Evolutionary conservation across 1,140 invertebrate species (phyloP), one percentile per base, ranked within the genome.

Genomic region (Pentalonia nigronervosa): DNA sequence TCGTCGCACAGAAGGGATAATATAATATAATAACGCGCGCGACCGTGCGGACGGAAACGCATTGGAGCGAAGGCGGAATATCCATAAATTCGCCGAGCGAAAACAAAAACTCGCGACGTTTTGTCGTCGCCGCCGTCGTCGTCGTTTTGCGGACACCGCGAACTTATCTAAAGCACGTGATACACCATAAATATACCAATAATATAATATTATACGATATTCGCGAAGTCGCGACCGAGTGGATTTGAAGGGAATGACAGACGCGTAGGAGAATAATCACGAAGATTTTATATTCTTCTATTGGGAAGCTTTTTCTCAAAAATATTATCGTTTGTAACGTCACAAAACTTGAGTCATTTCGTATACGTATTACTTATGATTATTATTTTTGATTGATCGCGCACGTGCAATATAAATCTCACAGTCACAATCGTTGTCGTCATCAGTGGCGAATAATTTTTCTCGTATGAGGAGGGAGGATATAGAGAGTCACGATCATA

Each of bases 21-120:
- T 88, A 50, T 88, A 53, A 67, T 90, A 67, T 41, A 60, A 90
- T 48, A 90, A 90, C 30, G 88, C 88, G 34, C 88, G 21, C 89
- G 89, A 25, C 89, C 53, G 88, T 60, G 89, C 89, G 53, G 56
- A 67, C 53, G 25, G 89, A n/a, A 25, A 67, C 87, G 48, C 87
- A 53, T 89, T 89, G 53, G 50, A 36, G 53, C 34, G 25, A 89
- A 53, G 48, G 25, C 87, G 21, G 48, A 45, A 45, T 45, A 45
- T 60, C 60, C 45, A 50, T 36, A 56, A 56, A 53, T 47, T 89
- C 50, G 87, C 48, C 87, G 34, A 56, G 48, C 34, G 87, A 53
- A 89, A 89, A 36, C 60, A n/a, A 30, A 50, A 53, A 34, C n/a
- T n/a, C 30, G 45, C 7, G 25, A 30, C 45, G 86, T 48, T 47